Base-by-base conservation (phyloP, 1,140 invertebrate genomes). In the Lethocerus indicus region DNA sequence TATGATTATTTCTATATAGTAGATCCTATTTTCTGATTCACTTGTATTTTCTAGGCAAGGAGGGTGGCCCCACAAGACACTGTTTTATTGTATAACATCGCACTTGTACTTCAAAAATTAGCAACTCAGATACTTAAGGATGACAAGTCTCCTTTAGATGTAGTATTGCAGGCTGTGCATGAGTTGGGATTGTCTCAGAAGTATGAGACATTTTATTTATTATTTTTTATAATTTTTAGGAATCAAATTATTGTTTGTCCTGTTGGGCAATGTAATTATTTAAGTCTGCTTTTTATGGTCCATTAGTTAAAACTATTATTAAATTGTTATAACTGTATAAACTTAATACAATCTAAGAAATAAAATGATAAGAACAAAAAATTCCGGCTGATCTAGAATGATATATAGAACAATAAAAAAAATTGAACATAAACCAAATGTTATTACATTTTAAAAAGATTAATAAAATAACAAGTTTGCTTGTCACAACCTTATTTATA, bases 61-160 rank as follows among this genome's bases (percentile, higher is more conserved):
- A 72, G 87, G 56, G 88, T 97, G 7, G 82, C 87, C 0, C 93
- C 94, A 0, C 88, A 93, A 59, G 94, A 98, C 65, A 82, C 87
- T 0, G 75, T 94, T 13, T 67, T 98, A 39, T 66, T 95, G 18
- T 98, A 94, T 64, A 98, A 98, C 64, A 84, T 97, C 51, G 93
- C 95, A n/a, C 70, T 98, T 1, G 84, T 98, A 13, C 70, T 97
- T 25, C 88, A 97, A 63, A 77, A 87, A 46, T 66, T 95, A 1
- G 92, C 92, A 1, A 91, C 84, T 20, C 79, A 83, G 50, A 89
- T 95, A 54, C 67, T 98, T 0, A 87, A 91, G 62, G 92, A 97
- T 67, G 90, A 95, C 61, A 92, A 96, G 61, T 90, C 89, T 16
- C 87, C 81, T 27, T 66, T 96, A 14, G 78, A 80, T 27, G 79